These are phyloP conservation scores for Melanitta fusca DNA, from an alignment of 2,797 vertebrate species.

Conservation along the genomic window DNA sequence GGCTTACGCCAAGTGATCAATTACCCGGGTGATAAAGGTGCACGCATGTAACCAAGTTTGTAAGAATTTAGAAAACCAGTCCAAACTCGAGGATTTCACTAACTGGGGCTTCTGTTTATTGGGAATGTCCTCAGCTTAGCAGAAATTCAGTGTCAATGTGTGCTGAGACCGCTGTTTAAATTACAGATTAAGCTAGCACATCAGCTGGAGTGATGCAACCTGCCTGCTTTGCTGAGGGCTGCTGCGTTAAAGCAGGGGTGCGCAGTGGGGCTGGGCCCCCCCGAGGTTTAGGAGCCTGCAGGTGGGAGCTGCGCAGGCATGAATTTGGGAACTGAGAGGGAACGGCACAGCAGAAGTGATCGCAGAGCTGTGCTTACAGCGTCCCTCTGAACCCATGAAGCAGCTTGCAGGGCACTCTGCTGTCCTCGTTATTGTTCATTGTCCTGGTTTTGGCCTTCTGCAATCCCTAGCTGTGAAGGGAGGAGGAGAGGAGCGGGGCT, in stretches of 20 bases:
- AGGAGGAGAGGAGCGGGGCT: neutral
- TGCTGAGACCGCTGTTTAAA: neutral
- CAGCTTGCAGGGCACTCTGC: neutral
- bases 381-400: neutral
- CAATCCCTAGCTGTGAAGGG: neutral
- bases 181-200: neutral
- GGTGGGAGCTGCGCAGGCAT: rapidly evolving
- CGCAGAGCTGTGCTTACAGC: rapidly evolving
- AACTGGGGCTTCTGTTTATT: neutral
- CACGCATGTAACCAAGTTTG: neutral
- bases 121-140: neutral
- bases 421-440: neutral
- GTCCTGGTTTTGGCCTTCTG: neutral
- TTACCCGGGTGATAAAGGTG: neutral
- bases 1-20: neutral
- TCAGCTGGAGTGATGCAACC: too few relatives aligned
- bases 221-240: neutral
- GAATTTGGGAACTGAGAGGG: neutral
- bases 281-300: neutral
- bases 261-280: neutral
- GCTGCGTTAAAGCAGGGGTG: rapidly evolving
- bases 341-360: neutral
- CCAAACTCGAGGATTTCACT: rapidly evolving
- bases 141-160: neutral
- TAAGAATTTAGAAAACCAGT: neutral